A percentile compares a stretch with the other conserved stretches of the same genome.
phyloP scores from a whole-genome alignment of 2,113 vertebrate genomes.

The Numida meleagris region DNA sequence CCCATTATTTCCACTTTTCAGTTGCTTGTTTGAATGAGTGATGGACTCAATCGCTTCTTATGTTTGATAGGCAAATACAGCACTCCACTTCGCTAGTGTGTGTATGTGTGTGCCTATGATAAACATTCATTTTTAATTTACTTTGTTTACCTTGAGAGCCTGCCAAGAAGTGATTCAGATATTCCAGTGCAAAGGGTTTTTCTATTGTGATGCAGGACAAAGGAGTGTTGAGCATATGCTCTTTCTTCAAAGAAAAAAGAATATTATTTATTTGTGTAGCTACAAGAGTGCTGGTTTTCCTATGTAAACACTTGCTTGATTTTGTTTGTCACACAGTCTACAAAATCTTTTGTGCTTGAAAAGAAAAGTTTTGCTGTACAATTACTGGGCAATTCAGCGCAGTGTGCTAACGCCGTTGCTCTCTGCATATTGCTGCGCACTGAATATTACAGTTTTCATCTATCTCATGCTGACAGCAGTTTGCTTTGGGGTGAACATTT shows the following conservation, averaged over 20 bases:
- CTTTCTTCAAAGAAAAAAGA: constrained; percentile 63
- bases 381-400: neutral
- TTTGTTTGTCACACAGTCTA: constrained; percentile 69
- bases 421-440: neutral
- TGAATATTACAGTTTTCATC: constrained; percentile 29
- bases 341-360: constrained; percentile 56
- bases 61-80: constrained; percentile 71
- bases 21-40: constrained; percentile 70
- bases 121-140: constrained; percentile 84
- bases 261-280: constrained; percentile 77
- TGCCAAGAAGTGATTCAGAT: constrained; percentile 81
- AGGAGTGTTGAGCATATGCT: constrained; percentile 80
- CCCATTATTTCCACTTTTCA: constrained; percentile 73
- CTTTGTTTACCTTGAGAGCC: constrained; percentile 84
- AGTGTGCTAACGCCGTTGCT: neutral
- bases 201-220: constrained; percentile 80
- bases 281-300: constrained; percentile 73
- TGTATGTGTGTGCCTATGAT: constrained; percentile 59
- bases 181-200: constrained; percentile 75
- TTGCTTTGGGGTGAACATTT: constrained; percentile 27
- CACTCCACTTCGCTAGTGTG: constrained; percentile 43
- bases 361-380: constrained; percentile 2
- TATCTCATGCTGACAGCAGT: constrained; percentile 16
- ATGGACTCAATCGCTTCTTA: constrained; percentile 55
- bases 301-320: constrained; percentile 65